A percentile compares a stretch with the other conserved stretches of the same genome.
These are phyloP conservation scores for Hapalemur alaotrensis DNA, from an alignment of 2,797 vertebrate species.

Conservation along the genomic window DNA sequence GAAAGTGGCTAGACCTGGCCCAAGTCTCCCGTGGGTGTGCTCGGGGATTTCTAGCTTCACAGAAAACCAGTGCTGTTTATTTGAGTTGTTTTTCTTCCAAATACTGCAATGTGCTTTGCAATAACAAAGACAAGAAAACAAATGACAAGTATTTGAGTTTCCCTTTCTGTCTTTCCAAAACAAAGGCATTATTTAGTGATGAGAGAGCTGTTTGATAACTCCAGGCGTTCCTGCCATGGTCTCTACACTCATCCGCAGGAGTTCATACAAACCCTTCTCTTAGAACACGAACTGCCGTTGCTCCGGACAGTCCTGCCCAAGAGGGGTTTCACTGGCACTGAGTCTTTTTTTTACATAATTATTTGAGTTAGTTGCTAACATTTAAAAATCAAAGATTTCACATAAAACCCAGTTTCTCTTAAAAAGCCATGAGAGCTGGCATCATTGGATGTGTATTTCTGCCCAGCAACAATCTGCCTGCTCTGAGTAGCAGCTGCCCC, in stretches of 20 bases:
- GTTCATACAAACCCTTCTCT: background rate
- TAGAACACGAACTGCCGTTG: background rate
- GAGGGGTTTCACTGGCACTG: background rate
- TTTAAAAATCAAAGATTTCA: conserved; percentile 69
- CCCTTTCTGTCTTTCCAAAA: conserved; percentile 58
- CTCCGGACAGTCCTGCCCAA: background rate
- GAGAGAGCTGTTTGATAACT: conserved; percentile 14
- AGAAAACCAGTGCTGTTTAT: conserved; percentile 48
- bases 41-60: conserved; percentile 55
- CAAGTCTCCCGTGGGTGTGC: background rate
- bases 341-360: background rate
- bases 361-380: conserved; percentile 52
- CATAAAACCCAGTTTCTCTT: conserved; percentile 58
- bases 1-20: background rate
- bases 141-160: conserved; percentile 61
- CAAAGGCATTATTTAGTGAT: conserved; percentile 42
- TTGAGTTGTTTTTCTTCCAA: conserved; percentile 56
- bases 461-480: conserved; percentile 60
- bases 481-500: conserved; percentile 51
- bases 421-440: conserved; percentile 58
- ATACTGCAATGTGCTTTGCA: conserved; percentile 62
- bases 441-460: conserved; percentile 44
- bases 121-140: conserved; percentile 63
- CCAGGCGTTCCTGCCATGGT: background rate
- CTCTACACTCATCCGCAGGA: background rate